Evolutionary conservation across 1,140 invertebrate species (phyloP).

Genomic region (Megathymus violae): DNA sequence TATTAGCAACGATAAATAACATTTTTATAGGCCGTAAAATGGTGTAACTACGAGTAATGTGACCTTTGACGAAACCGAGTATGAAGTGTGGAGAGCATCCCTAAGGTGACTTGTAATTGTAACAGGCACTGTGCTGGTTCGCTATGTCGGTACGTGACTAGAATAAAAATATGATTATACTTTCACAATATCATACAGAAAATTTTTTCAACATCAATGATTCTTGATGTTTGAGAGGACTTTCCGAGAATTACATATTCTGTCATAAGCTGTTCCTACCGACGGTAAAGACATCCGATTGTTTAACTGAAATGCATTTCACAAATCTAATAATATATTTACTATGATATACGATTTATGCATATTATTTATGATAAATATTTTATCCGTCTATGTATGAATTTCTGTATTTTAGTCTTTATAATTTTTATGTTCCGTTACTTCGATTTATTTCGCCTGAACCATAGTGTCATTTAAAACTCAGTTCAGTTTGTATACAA

Average conservation of each 20-base stretch:
- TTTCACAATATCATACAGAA: constrained; percentile 2
- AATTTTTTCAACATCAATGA: constrained; percentile 9
- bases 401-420: neutral
- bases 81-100: constrained; percentile 42
- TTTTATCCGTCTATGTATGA: too few species aligned
- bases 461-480: constrained; percentile 17
- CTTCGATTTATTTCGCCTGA: neutral
- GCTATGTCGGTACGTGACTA: neutral
- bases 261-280: too few species aligned
- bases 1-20: constrained; percentile 60
- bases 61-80: constrained; percentile 59
- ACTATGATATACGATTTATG: too few species aligned
- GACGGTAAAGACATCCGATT: too few species aligned
- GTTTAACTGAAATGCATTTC: too few species aligned
- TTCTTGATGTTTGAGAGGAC: neutral
- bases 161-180: neutral
- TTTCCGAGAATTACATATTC: neutral
- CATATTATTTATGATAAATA: too few species aligned
- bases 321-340: too few species aligned
- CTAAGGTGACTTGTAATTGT: constrained; percentile 46
- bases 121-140: constrained; percentile 21
- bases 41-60: constrained; percentile 54
- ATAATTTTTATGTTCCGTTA: neutral
- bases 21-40: constrained; percentile 61
- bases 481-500: constrained; percentile 15